A percentile compares a stretch with the other conserved stretches of the same genome.
These are phyloP conservation scores for Polydesmus complanatus DNA, from an alignment of 2,888 invertebrate species.

Conservation along the genomic window DNA sequence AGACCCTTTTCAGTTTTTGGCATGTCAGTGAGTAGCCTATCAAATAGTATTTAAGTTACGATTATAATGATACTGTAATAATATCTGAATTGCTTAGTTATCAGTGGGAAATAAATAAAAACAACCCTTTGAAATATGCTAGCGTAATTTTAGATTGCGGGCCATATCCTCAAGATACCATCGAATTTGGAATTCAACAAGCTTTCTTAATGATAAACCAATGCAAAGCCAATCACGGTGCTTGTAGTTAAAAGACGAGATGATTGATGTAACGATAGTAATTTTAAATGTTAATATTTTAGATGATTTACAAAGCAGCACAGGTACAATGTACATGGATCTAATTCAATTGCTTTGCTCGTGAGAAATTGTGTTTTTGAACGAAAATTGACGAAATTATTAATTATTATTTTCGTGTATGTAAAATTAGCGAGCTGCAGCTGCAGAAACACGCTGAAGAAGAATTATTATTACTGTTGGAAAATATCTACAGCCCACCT, in stretches of 20 bases:
- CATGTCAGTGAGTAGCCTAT: neutral
- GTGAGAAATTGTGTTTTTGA: neutral
- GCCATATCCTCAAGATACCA: neutral
- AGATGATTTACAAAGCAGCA: neutral
- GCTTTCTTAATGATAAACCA: neutral
- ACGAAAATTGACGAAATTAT: neutral
- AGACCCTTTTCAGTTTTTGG: neutral
- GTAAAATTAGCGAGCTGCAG: neutral
- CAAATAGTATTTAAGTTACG: neutral
- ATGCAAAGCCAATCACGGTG: neutral
- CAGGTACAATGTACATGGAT: slow-evolving; percentile 1
- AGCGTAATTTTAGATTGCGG: neutral
- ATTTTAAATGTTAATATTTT: no score
- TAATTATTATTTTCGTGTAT: neutral
- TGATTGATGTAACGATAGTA: no score
- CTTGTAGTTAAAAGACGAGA: no score
- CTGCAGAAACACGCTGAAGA: neutral
- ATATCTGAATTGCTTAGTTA: neutral
- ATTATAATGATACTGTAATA: neutral
- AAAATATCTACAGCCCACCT: slow-evolving; percentile 1
- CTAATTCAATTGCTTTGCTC: neutral
- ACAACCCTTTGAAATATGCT: neutral
- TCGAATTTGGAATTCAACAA: neutral
- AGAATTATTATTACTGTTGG: neutral
- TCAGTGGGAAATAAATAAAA: neutral